Base-by-base conservation (phyloP, 2,113 vertebrate genomes). In the Empidonax traillii region DNA sequence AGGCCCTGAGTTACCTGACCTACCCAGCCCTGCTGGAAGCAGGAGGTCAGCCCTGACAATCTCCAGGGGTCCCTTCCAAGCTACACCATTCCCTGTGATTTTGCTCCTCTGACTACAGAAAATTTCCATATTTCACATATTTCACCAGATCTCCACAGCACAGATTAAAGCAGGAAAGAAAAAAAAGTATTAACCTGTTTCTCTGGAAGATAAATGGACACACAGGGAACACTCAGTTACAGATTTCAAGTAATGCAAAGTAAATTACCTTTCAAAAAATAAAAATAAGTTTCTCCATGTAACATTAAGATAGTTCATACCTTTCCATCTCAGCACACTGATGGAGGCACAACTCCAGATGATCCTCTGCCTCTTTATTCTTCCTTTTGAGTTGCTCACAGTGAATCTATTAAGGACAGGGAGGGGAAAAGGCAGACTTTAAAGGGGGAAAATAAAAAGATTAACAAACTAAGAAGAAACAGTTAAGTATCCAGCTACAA, bases 311-410 rank as follows among this genome's bases (percentile, higher is more conserved):
- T 4, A 49, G 12, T 41, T 43, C 28, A 90, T 98, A 98, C 98
- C 97, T 98, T 94, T 98, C 98, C 85, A 89, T 78, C 59, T 98
- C 97, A 46, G 94, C 55, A 25, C 37, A 35, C 15, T 82, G 94
- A 33, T 77, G 65, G 33, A 49, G 19, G 43, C 85, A 43, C 74
- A 92, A 51, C 27, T 76, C 82, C 66, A 85, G 56, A 31, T 9
- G 24, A 35, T 82, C 87, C 47, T 85, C 47, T 35, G 41, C 27
- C 12, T 9, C 71, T 81, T 95, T 51, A 4, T 28, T 86, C 86
- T 84, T 95, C 47, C 11, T 89, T 78, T 81, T 85, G 59, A 78
- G 30, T 33, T 67, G 37, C 58, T 90, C 87, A 39, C 51, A 75
- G 25, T 80, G 85, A 93, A 71, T 93, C 98, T 98, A 28, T 62